Evolutionary conservation across 1,140 invertebrate species (phyloP), one percentile per base, ranked within the genome.

Genomic region (Chironomus tepperi): DNA sequence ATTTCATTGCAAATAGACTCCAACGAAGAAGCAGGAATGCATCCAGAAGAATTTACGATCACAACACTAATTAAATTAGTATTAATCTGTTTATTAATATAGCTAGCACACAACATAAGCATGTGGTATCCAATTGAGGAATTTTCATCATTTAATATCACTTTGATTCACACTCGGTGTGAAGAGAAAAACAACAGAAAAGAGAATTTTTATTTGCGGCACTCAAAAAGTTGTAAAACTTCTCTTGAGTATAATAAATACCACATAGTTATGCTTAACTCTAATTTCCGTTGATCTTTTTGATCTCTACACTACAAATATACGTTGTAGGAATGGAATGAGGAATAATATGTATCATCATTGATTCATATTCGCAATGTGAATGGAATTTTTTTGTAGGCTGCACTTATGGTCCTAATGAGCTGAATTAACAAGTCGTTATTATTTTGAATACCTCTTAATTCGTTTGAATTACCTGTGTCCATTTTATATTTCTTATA

Each of bases 51-150:
- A 57, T 57, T 57, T 57, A 57, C 47, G 47, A 57, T 57, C 47
- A 57, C 47, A 57, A 57, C 47, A 57, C 47, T 57, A 57, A 57
- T 57, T 57, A 57, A 57, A 57, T 57, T 57, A 57, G 47, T 57
- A 57, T 57, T 57, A 57, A 57, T 57, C 47, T 57, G 47, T 57
- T 57, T 57, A 57, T 57, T 57, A 57, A 57, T 57, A 57, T 57
- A n/a, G 8, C 47, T 12, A n/a, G 12, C 47, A 15, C 47, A 12
- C 47, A 57, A 57, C 47, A 57, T 57, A 34, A 34, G 24, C 24
- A 34, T 34, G 47, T n/a, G 12, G 12, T n/a, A 57, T 57, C 15
- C 12, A 34, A 34, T 34, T 34, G 24, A 34, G 24, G 24, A 34
- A 34, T 34, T 57, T 15, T 57, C 47, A n/a, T n/a, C n/a, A 5